Conservation (phyloP, 2,797 vertebrate genomes). For the Arctocebus calabarensis region DNA sequence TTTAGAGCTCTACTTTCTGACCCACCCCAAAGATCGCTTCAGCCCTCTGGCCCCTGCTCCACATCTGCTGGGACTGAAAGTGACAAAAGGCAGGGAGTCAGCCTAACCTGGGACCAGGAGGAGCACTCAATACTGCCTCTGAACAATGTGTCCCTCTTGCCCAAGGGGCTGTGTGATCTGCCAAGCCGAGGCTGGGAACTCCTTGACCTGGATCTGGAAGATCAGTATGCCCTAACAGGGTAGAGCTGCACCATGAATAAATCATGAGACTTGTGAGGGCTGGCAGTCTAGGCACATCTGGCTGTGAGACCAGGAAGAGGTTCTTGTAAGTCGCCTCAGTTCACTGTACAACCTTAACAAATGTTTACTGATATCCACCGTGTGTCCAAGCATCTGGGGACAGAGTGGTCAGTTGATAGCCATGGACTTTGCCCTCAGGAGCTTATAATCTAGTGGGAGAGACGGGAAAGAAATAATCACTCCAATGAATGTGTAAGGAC, state of each 20-base stretch:
- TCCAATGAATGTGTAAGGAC: background rate
- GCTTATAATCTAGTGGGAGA: background rate
- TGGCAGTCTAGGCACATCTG: slow-evolving; percentile 58
- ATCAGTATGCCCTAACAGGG: slow-evolving; percentile 27
- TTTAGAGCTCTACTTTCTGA: slow-evolving; percentile 79
- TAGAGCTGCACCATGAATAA: slow-evolving; percentile 65
- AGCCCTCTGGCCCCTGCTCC: slow-evolving; percentile 29
- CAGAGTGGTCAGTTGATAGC: background rate
- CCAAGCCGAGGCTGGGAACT: background rate
- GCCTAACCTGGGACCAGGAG: background rate
- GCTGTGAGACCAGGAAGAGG: slow-evolving; percentile 26
- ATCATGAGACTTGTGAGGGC: slow-evolving; percentile 48
- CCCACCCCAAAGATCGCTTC: slow-evolving; percentile 52
- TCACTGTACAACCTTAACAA: background rate
- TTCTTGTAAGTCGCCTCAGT: background rate
- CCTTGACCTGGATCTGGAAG: slow-evolving; percentile 68
- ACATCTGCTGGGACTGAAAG: background rate
- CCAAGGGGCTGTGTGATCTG: background rate
- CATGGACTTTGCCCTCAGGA: slow-evolving; percentile 10
- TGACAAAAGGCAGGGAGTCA: background rate
- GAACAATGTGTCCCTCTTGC: background rate
- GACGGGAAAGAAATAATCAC: background rate
- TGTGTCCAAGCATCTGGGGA: background rate
- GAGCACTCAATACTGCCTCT: accelerated
- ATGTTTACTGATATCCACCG: background rate